These are phyloP conservation scores for Typhlichthys eigenmanni DNA, from an alignment of 2,797 vertebrate species.

Conservation along the genomic window DNA sequence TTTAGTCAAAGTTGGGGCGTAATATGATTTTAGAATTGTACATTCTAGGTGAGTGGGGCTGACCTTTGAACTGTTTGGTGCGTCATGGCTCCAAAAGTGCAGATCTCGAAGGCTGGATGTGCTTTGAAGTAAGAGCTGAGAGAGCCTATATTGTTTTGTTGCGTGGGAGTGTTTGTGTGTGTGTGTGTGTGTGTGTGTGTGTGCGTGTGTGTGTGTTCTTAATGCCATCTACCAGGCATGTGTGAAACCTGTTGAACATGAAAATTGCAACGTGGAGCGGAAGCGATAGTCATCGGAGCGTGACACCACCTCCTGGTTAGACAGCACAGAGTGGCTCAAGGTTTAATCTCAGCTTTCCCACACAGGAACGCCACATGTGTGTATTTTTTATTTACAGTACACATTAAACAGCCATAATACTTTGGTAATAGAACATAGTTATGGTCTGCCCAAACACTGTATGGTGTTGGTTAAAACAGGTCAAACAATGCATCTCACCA, in stretches of 20 bases:
- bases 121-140: conserved; percentile 28
- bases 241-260: conserved; percentile 47
- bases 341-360: conserved; percentile 27
- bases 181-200: conserved; percentile 29
- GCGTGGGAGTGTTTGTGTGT: conserved; percentile 15
- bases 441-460: too few species aligned
- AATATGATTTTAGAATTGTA: too few species aligned
- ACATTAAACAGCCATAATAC: too few species aligned
- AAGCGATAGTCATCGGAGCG: conserved; percentile 22
- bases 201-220: not conserved
- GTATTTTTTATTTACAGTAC: too few species aligned
- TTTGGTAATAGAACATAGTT: too few species aligned
- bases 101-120: conserved; percentile 5
- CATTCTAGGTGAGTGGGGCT: too few species aligned
- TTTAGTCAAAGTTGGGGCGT: too few species aligned
- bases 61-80: too few species aligned
- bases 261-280: conserved; percentile 30
- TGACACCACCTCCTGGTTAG: conserved; percentile 28
- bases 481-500: too few species aligned
- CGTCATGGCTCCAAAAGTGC: too few species aligned
- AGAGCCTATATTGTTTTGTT: conserved; percentile 13
- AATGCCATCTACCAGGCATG: conserved; percentile 31
- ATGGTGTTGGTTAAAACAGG: too few species aligned
- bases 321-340: conserved; percentile 15
- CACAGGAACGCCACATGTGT: not conserved